phyloP scores from a whole-genome alignment of 2,888 invertebrate genomes.

The Synergus japonicus region DNA sequence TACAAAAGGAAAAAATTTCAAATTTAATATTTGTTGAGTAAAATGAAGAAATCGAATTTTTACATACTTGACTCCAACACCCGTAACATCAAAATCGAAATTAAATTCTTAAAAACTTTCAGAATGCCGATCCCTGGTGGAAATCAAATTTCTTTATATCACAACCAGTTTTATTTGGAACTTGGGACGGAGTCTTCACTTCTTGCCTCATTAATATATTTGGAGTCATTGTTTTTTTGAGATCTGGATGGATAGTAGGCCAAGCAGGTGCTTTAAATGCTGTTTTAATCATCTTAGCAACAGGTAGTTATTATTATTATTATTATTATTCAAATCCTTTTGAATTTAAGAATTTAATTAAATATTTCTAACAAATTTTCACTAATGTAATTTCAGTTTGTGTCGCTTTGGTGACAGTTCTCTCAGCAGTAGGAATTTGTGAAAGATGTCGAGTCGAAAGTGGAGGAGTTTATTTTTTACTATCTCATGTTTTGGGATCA shows the following conservation, averaged over 20 bases:
- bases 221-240: slow-evolving; percentile 97
- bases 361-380: no score
- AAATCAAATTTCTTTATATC: slow-evolving; percentile 97
- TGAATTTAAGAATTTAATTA: no score
- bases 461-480: slow-evolving; percentile 97
- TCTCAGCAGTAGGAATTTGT: slow-evolving; percentile 97
- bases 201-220: slow-evolving; percentile 98
- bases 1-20: no score
- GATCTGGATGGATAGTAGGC: slow-evolving; percentile 98
- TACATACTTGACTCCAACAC: no score
- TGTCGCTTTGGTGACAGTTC: slow-evolving; percentile 93
- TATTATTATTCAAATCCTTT: no score
- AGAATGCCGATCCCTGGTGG: slow-evolving; percentile 95
- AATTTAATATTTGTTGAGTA: no score
- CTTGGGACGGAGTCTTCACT: slow-evolving; percentile 99
- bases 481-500: slow-evolving; percentile 96
- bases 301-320: slow-evolving; percentile 79
- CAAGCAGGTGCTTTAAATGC: slow-evolving; percentile 91
- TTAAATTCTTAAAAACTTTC: slow-evolving; percentile 42
- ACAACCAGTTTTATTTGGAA: slow-evolving; percentile 96
- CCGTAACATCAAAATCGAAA: no score
- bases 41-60: no score
- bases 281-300: slow-evolving; percentile 88
- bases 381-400: slow-evolving; percentile 82
- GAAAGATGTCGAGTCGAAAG: slow-evolving; percentile 96